Evolutionary conservation across 2,113 vertebrate genomes (phyloP), one percentile per base, ranked within the genome.

Genomic region (Gymnobelideus leadbeateri): DNA sequence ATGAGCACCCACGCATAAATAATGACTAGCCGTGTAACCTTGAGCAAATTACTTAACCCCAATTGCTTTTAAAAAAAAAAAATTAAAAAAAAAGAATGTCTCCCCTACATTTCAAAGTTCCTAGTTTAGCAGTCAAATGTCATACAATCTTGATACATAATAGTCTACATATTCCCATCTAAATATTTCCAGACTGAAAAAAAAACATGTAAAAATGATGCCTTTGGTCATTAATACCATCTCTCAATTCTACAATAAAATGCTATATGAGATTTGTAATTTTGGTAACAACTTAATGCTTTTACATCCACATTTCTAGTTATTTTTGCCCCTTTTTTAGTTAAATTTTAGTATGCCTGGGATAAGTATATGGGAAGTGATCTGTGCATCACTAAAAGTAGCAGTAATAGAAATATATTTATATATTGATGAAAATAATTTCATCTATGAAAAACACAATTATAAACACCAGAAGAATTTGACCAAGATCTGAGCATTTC

Each of bases 251-350:
- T 57, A 2, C 61, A 98, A 95, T 57, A 31, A 50, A 96, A 91
- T 94, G 53, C 92, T 96, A 97, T 93, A 96, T 96, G 92, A 96
- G 94, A 52, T 25, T 94, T 97, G 89, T 97, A 96, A 92, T 19
- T 84, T 94, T 43, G 90, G 93, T 92, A 96, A 96, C 94, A 97
- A 91, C 93, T 93, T 93, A 91, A 97, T 93, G 89, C 47, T 89
- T 96, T 91, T 89, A 96, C 1, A 46, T 96, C 93, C 91, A 94
- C 94, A 49, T 57, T 96, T 8, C 84, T 84, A 97, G 49, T 90
- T 95, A 95, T 77, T 37, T 92, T 96, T 91, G 94, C 61, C 31
- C 19, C 92, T 95, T 91, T 61, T 43, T 84, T 43, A 6, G 37
- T 77, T 43, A 84, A 23, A 84, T 6, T 43, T 84, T 84, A 84